These are phyloP conservation scores for Sylvietta virens DNA, from an alignment of 2,113 vertebrate genomes.

Conservation along the genomic window DNA sequence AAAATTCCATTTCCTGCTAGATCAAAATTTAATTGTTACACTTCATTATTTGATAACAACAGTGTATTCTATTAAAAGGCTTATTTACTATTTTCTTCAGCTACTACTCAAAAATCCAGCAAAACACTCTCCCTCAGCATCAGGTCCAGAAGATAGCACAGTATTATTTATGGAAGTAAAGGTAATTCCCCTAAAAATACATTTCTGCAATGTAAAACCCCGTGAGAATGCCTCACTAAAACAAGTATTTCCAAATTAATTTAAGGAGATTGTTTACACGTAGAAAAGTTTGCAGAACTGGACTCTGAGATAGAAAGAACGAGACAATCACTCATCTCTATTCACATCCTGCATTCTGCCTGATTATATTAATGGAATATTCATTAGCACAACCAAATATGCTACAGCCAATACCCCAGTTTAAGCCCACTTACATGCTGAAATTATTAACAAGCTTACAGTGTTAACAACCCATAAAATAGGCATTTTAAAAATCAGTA, in stretches of 20 bases:
- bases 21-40: slow-evolving; percentile 47
- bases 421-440: not conserved
- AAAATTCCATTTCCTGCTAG: slow-evolving; percentile 48
- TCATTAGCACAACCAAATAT: not conserved
- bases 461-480: not conserved
- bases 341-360: not conserved
- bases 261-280: not conserved
- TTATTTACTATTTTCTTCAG: slow-evolving; percentile 19
- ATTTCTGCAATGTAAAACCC: not conserved
- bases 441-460: not conserved
- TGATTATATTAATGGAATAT: not conserved
- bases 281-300: not conserved
- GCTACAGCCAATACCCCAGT: not conserved
- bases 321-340: not conserved
- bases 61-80: not conserved
- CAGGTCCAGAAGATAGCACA: not conserved
- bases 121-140: not conserved
- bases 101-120: not conserved
- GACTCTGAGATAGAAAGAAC: not conserved
- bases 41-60: slow-evolving; percentile 40
- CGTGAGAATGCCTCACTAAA: not conserved
- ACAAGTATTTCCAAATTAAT: not conserved
- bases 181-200: not conserved
- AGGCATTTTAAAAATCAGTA: not conserved
- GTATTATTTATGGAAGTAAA: not conserved